A percentile compares a stretch with the other conserved stretches of the same genome.
Evolutionary conservation across 2,888 invertebrate species (phyloP).

Genomic region (Iselma pallidipennis): DNA sequence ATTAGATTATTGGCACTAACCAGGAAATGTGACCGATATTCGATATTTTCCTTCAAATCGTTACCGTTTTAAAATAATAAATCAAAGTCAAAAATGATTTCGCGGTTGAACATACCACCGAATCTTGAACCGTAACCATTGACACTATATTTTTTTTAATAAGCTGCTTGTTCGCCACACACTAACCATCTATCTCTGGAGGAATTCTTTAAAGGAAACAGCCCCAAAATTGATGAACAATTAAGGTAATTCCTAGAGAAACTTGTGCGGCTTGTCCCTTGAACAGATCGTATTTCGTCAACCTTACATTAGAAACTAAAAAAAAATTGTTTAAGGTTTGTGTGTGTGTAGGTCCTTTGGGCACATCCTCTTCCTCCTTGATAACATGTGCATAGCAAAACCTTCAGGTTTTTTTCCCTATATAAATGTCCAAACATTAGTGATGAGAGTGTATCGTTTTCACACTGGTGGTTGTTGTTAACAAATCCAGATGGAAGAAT

Average conservation of each 20-base stretch:
- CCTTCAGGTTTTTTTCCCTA: not conserved
- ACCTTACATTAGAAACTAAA: not conserved
- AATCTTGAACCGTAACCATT: conserved; percentile 2
- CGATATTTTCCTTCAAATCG: not conserved
- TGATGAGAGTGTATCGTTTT: conserved; percentile 32
- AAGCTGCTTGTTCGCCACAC: too few relatives aligned
- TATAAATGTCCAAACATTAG: not conserved
- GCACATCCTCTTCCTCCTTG: conserved; percentile 13
- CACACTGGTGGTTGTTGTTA: conserved; percentile 31
- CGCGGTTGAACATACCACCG: conserved; percentile 4
- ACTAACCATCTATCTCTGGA: too few relatives aligned
- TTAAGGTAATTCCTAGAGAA: not conserved
- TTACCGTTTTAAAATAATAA: not conserved
- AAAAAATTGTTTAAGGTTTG: conserved; percentile 7
- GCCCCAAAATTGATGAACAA: not conserved
- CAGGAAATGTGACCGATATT: too few relatives aligned
- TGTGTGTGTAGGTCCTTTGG: conserved; percentile 8
- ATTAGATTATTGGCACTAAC: too few relatives aligned
- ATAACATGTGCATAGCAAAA: conserved; percentile 10
- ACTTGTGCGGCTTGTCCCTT: not conserved
- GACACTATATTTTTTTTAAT: not conserved
- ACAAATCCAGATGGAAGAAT: not conserved
- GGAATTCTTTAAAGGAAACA: not conserved
- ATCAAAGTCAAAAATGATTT: conserved; percentile 1
- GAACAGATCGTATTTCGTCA: not conserved